Percentiles rank a stretch among this genome's conserved stretches.
phyloP scores from a whole-genome alignment of 1,140 invertebrate genomes.

The Nasonia vitripennis region DNA sequence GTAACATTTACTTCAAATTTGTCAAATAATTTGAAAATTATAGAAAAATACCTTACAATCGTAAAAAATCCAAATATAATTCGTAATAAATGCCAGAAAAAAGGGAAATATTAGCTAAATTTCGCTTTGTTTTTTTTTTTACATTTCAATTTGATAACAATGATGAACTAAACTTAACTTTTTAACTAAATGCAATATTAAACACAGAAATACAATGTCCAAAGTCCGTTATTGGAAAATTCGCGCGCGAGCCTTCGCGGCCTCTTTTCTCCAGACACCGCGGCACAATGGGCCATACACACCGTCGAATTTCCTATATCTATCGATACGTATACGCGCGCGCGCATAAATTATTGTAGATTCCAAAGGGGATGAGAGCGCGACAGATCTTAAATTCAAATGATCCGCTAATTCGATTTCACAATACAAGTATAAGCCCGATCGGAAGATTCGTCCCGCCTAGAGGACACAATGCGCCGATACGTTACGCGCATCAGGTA shows the following conservation, averaged over 20 bases:
- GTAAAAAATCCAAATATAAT: too few relatives aligned
- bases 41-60: too few relatives aligned
- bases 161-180: too few relatives aligned
- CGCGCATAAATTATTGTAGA: constrained; percentile 35
- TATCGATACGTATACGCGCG: constrained; percentile 1
- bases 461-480: constrained; percentile 1
- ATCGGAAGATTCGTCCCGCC: constrained; percentile 21
- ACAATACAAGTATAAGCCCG: constrained; percentile 18
- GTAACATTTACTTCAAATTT: too few relatives aligned
- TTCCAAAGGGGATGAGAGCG: background rate
- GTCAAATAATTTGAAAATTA: too few relatives aligned
- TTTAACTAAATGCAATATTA: too few relatives aligned
- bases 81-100: too few relatives aligned
- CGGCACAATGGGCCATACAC: background rate
- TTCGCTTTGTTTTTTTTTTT: too few relatives aligned
- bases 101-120: too few relatives aligned
- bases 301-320: background rate
- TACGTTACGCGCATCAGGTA: constrained; percentile 37
- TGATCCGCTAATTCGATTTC: constrained; percentile 51
- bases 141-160: too few relatives aligned
- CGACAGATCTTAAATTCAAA: constrained; percentile 51
- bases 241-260: background rate
- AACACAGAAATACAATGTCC: too few relatives aligned
- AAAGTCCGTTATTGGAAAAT: background rate
- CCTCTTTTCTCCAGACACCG: constrained; percentile 40